A percentile compares a stretch with the other conserved stretches of the same genome.
phyloP scores from a whole-genome alignment of 2,797 vertebrate genomes.

The Florisuga fusca region DNA sequence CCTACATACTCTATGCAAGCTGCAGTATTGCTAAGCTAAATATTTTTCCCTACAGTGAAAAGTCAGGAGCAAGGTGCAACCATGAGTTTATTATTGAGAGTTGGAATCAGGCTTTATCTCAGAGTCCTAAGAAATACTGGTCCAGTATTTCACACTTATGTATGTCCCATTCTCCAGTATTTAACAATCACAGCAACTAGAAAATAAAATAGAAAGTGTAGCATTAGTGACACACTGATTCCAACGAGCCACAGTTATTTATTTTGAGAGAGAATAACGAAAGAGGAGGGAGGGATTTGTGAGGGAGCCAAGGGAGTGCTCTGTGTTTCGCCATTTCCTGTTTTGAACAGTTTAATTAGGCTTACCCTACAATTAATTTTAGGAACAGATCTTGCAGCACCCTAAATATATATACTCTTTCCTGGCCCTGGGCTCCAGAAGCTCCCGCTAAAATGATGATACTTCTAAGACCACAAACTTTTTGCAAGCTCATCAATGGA shows the following conservation, averaged over 20 bases:
- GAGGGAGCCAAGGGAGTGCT: background rate
- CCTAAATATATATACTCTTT: conserved; percentile 33
- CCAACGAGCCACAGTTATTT: background rate
- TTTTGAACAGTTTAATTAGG: conserved; percentile 57
- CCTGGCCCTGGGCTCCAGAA: background rate
- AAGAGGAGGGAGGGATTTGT: background rate
- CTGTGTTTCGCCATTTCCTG: conserved; percentile 66
- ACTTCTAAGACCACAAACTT: background rate
- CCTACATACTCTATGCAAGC: background rate
- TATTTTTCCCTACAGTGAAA: background rate
- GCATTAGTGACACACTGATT: background rate
- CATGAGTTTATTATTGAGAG: background rate
- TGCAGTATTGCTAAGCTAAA: background rate
- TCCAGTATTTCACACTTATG: background rate
- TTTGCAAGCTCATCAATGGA: background rate
- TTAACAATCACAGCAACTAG: background rate
- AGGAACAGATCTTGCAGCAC: conserved; percentile 35
- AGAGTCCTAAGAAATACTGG: background rate
- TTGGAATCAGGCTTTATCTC: background rate
- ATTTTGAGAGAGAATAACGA: conserved; percentile 1
- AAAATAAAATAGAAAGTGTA: background rate
- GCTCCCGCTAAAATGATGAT: background rate
- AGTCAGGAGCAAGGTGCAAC: background rate
- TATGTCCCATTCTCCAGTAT: background rate
- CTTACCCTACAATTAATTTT: conserved; percentile 58